Conservation (phyloP, 1,140 invertebrate species). For the Cotesia chilonis region DNA sequence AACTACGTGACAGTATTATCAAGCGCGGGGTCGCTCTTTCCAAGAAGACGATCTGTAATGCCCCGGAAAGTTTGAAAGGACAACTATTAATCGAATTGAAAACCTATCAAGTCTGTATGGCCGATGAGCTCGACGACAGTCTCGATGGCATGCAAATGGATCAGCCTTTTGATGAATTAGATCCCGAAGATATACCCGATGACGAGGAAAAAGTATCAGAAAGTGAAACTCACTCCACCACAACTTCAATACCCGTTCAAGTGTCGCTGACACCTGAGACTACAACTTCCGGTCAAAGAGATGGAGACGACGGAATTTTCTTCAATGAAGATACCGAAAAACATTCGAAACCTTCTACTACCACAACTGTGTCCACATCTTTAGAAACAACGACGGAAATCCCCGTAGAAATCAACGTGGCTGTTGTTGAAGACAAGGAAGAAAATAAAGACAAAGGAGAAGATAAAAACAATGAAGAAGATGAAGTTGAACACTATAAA, state of each 20-base stretch:
- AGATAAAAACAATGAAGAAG: no score
- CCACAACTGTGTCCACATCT: neutral
- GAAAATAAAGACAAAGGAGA: no score
- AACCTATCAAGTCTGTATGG: slow-evolving; percentile 45
- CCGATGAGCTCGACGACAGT: slow-evolving; percentile 51
- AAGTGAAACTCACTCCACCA: slow-evolving; percentile 8
- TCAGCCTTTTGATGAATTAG: slow-evolving; percentile 39
- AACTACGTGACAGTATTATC: slow-evolving; percentile 48
- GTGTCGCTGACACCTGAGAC: neutral
- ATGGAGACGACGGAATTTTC: slow-evolving; percentile 45
- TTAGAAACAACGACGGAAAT: neutral
- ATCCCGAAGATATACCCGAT: slow-evolving; percentile 22
- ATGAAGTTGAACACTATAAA: no score
- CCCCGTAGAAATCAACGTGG: neutral
- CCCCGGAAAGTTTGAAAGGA: slow-evolving; percentile 48
- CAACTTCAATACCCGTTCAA: neutral
- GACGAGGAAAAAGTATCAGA: slow-evolving; percentile 14
- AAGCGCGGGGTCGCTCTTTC: slow-evolving; percentile 49
- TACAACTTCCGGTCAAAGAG: neutral
- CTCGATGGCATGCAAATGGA: slow-evolving; percentile 56
- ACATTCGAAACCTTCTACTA: slow-evolving; percentile 12
- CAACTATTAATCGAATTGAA: slow-evolving; percentile 46
- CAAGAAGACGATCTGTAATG: slow-evolving; percentile 50
- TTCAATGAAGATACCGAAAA: slow-evolving; percentile 48
- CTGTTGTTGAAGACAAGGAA: no score